A percentile compares a stretch with the other conserved stretches of the same genome.
These are phyloP conservation scores for Lucilia sericata DNA, from an alignment of 1,140 invertebrate genomes.

Conservation along the genomic window DNA sequence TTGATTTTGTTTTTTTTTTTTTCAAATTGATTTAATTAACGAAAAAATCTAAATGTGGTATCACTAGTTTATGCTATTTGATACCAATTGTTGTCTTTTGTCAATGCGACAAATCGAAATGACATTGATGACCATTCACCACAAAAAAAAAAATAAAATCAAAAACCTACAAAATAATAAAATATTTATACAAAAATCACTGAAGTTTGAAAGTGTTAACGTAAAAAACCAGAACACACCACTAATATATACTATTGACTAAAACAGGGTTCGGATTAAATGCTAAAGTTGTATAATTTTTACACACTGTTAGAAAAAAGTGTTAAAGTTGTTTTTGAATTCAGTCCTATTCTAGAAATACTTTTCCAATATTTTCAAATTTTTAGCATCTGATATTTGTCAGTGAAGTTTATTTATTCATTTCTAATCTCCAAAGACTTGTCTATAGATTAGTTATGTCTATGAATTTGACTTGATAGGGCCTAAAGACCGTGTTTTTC, in stretches of 20 bases:
- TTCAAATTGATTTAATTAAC: background rate
- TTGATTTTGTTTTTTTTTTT: background rate
- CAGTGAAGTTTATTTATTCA: too few relatives aligned
- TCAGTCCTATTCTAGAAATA: too few relatives aligned
- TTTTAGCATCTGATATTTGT: too few relatives aligned
- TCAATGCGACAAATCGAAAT: constrained; percentile 4
- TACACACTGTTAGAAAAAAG: too few relatives aligned
- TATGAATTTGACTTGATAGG: too few relatives aligned
- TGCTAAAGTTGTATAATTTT: background rate
- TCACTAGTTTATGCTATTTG: background rate
- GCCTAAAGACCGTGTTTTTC: too few relatives aligned
- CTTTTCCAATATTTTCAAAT: too few relatives aligned
- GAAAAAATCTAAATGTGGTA: background rate
- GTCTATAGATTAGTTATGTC: too few relatives aligned
- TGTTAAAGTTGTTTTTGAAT: too few relatives aligned
- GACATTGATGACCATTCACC: constrained; percentile 18
- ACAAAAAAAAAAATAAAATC: background rate
- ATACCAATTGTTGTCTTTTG: background rate
- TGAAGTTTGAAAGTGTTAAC: background rate
- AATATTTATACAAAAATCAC: background rate
- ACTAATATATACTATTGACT: background rate
- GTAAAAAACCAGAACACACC: background rate
- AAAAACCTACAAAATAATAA: too few relatives aligned
- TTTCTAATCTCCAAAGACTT: too few relatives aligned
- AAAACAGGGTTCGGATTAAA: background rate